Evolutionary conservation across 2,888 invertebrate genomes (phyloP).

Genomic region (Leucophora obtusa): DNA sequence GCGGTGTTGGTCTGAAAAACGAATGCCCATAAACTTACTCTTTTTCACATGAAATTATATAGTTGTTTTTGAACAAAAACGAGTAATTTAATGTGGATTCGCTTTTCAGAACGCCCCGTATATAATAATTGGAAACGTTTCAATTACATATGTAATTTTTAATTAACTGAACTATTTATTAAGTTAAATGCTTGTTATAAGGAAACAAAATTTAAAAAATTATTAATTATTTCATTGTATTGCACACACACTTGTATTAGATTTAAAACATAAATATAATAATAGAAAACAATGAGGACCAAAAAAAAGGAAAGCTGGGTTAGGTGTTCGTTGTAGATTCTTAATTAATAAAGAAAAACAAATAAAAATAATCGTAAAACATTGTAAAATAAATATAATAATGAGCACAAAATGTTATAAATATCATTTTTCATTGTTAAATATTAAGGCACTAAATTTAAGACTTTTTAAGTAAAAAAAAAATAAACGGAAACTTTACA

Average conservation of each 20-base stretch:
- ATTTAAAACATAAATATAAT: not conserved
- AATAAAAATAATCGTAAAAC: slow-evolving; percentile 14
- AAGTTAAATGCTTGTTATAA: slow-evolving; percentile 36
- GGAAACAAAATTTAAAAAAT: slow-evolving; percentile 4
- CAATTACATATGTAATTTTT: not conserved
- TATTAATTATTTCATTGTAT: slow-evolving; percentile 29
- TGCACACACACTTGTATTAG: slow-evolving; percentile 21
- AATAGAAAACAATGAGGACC: slow-evolving; percentile 16
- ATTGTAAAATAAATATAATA: slow-evolving; percentile 30
- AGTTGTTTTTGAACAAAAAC: too few species aligned
- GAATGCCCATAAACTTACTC: too few species aligned
- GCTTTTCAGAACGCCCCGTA: too few species aligned
- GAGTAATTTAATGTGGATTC: too few species aligned
- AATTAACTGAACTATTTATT: slow-evolving; percentile 13
- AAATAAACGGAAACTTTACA: slow-evolving; percentile 36
- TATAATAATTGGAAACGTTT: too few species aligned
- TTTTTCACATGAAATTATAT: too few species aligned
- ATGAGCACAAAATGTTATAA: slow-evolving; percentile 53
- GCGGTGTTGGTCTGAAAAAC: too few species aligned
- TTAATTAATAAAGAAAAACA: slow-evolving; percentile 44
- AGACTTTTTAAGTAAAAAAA: slow-evolving; percentile 53
- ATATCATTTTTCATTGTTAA: slow-evolving; percentile 58
- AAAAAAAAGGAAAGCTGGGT: not conserved
- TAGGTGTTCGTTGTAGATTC: slow-evolving; percentile 58
- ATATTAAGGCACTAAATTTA: slow-evolving; percentile 61